Conservation (phyloP, 2,113 vertebrate genomes). For the Heterotis niloticus region DNA sequence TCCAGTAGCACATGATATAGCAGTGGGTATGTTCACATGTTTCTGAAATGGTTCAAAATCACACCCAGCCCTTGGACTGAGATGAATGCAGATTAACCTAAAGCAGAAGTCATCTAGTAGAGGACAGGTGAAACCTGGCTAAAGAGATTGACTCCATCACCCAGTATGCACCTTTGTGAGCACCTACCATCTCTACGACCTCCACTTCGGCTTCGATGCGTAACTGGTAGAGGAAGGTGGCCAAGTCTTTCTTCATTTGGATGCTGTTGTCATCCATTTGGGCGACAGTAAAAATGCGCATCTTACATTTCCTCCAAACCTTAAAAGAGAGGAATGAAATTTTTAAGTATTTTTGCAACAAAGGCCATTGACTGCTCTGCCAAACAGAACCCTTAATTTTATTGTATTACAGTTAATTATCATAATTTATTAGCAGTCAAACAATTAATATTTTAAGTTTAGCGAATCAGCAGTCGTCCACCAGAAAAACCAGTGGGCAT, state of each 20-base stretch:
- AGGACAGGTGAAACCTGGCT: background rate
- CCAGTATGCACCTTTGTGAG: too few relatives aligned
- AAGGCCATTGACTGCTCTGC: too few relatives aligned
- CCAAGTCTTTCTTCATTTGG: conserved; percentile 98
- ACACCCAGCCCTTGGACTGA: too few relatives aligned
- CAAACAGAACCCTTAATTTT: too few relatives aligned
- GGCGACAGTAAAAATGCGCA: conserved; percentile 96
- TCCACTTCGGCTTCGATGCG: conserved; percentile 96
- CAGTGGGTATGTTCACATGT: too few relatives aligned
- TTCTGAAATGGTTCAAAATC: background rate
- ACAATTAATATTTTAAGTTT: too few relatives aligned
- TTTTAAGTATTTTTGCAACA: background rate
- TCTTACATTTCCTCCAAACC: conserved; percentile 97
- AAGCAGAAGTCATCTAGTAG: background rate
- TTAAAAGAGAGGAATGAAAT: conserved; percentile 40
- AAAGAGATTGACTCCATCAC: background rate
- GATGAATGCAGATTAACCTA: background rate
- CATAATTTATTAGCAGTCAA: too few relatives aligned
- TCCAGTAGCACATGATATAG: too few relatives aligned
- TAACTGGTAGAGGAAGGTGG: conserved; percentile 90
- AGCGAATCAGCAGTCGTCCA: too few relatives aligned
- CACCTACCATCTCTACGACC: conserved; percentile 93
- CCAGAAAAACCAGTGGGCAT: too few relatives aligned
- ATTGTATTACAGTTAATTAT: too few relatives aligned
- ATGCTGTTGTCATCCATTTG: conserved; percentile 99